Conservation (phyloP, 2,888 invertebrate species). For the Apantesis nais region DNA sequence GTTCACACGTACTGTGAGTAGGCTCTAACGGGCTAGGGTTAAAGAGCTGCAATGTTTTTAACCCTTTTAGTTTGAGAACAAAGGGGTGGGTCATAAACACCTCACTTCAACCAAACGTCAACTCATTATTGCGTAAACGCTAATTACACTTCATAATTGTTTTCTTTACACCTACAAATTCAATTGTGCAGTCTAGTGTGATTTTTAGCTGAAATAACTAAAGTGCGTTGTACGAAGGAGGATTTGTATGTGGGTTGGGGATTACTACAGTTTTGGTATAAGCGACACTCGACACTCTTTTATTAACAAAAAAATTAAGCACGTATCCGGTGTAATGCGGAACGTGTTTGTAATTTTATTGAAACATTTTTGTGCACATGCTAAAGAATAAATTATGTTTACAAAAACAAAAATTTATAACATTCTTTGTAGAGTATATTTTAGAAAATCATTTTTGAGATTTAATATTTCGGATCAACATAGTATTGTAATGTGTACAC, state of each 20-base stretch:
- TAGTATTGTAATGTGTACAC: neutral
- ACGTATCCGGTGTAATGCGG: conserved; percentile 1
- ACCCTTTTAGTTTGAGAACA: conserved; percentile 73
- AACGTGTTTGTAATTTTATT: neutral
- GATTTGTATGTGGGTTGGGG: conserved; percentile 23
- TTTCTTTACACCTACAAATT: conserved; percentile 60
- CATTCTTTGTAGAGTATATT: neutral
- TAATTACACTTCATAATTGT: conserved; percentile 61
- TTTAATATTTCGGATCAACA: neutral
- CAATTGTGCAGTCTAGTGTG: conserved; percentile 52
- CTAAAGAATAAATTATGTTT: neutral
- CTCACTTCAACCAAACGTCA: conserved; percentile 46
- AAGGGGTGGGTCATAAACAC: conserved; percentile 64
- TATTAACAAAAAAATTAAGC: conserved; percentile 30
- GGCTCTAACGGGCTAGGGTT: conserved; percentile 54
- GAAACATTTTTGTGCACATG: conserved; percentile 10
- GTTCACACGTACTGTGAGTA: conserved; percentile 55
- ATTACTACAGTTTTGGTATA: conserved; percentile 23
- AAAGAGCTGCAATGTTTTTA: conserved; percentile 66
- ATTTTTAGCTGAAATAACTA: conserved; percentile 54
- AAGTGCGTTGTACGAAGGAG: conserved; percentile 44
- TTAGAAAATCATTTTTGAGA: neutral
- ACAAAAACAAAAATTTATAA: neutral
- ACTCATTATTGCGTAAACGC: conserved; percentile 63
- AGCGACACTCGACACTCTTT: conserved; percentile 29